Base-by-base conservation (phyloP, 2,888 invertebrate species). In the Apamea sordens region DNA sequence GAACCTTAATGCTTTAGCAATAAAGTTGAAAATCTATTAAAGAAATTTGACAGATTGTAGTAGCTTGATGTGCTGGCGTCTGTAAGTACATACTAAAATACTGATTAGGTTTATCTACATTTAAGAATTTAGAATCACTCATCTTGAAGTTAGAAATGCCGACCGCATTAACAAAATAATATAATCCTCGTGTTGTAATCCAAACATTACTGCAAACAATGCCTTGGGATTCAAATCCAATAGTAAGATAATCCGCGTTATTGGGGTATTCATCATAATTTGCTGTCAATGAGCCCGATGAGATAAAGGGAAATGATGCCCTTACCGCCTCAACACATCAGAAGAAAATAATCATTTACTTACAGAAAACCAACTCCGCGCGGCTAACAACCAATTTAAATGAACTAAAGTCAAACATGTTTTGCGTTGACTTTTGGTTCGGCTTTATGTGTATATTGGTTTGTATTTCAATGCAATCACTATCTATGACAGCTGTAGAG, bases 251-350 rank as follows among this genome's bases (percentile, higher is more conserved):
- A 77, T 53, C 67, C 76, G 47, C 47, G 59, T 87, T 87, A 84
- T 86, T 72, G 10, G 61, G 56, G 71, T 70, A 77, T 75, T 82
- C 73, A 88, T 88, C 77, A 83, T 88, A 88, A 89, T 88, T 88
- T 71, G 73, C 82, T 84, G 88, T 81, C 88, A 88, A 88, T 84
- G 82, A 74, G 65, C 65, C 65, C 76, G 59, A 76, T 80, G 64
- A 82, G 86, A 82, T 81, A 71, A 77, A 88, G 69, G 79, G 64
- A 81, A 73, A 80, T 67, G 83, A 69, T 70, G 73, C 53, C 77
- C 59, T 68, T 11, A 53, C 63, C 76, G 61, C 32, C 69, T 32
- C 64, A 32, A 24, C n/a, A 53, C 28, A 1, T 8, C 1, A 15
- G n/a, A 32, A 47, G 4, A 24, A 1, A 15, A 28, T 50, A 6